A percentile compares a stretch with the other conserved stretches of the same genome.
phyloP scores from a whole-genome alignment of 2,797 vertebrate genomes.

The Cichlasoma orientale region DNA sequence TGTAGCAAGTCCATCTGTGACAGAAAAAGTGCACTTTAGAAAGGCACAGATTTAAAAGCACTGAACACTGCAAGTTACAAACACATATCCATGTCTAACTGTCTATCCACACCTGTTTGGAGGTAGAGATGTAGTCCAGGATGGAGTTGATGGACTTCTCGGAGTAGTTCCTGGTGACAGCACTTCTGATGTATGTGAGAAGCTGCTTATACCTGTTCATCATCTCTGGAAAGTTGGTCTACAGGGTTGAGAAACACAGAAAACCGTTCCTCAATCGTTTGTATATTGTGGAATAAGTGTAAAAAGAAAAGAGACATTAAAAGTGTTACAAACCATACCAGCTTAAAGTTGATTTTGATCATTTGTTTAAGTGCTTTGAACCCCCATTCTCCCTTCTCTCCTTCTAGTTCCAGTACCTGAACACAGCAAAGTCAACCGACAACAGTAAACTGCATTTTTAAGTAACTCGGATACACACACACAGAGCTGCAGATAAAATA shows the following conservation, averaged over 20 bases:
- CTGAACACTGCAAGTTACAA: neutral
- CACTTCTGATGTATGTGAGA: constrained; percentile 97
- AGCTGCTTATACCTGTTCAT: constrained; percentile 99
- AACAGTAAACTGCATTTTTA: neutral
- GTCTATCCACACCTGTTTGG: constrained; percentile 90
- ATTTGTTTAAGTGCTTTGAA: constrained; percentile 99
- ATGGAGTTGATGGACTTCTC: constrained; percentile 99
- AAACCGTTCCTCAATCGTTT: neutral
- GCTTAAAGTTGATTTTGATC: constrained; percentile 99
- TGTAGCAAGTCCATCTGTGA: constrained; percentile 97
- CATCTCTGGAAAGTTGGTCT: constrained; percentile 99
- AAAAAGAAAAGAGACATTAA: neutral
- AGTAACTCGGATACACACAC: neutral
- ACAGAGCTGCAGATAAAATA: neutral
- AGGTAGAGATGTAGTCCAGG: constrained; percentile 99
- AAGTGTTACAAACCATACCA: constrained; percentile 81
- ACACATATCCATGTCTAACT: neutral
- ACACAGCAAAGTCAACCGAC: neutral
- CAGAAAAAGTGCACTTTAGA: constrained; percentile 12
- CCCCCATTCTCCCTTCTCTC: constrained; percentile 99
- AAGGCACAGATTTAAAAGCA: neutral
- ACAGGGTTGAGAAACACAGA: constrained; percentile 36
- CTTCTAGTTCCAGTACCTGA: constrained; percentile 97
- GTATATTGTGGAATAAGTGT: neutral
- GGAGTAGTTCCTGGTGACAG: constrained; percentile 98